phyloP scores from a whole-genome alignment of 1,140 invertebrate species.

The Platyura marginata region DNA sequence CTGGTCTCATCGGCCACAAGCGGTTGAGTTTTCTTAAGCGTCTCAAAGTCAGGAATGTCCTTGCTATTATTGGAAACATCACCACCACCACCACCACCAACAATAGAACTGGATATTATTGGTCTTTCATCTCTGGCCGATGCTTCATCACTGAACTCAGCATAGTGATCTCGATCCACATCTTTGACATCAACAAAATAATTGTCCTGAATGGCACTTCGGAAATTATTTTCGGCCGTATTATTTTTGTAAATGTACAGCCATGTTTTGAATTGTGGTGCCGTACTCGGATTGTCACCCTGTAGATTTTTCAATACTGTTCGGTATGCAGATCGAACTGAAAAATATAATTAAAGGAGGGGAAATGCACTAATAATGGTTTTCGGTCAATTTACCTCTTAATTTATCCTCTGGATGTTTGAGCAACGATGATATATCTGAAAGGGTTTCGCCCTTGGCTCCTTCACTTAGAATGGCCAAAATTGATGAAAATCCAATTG shows the following conservation, averaged over 20 bases:
- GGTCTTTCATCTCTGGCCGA: neutral
- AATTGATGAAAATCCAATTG: slow-evolving; percentile 36
- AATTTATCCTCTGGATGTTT: slow-evolving; percentile 29
- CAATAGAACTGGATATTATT: too few relatives aligned
- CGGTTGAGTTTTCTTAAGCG: slow-evolving; percentile 6
- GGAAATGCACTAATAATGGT: neutral
- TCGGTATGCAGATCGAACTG: neutral
- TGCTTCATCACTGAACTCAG: neutral
- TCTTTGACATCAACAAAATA: slow-evolving; percentile 39
- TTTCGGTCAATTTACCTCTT: slow-evolving; percentile 1
- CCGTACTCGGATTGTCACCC: slow-evolving; percentile 16
- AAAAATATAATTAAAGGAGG: neutral
- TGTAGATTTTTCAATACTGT: slow-evolving; percentile 4
- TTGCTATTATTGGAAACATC: slow-evolving; percentile 13
- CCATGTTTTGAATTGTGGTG: slow-evolving; percentile 40
- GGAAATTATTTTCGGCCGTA: slow-evolving; percentile 35
- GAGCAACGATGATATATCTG: slow-evolving; percentile 32
- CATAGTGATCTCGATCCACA: slow-evolving; percentile 26
- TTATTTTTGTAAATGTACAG: slow-evolving; percentile 44
- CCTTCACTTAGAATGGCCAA: slow-evolving; percentile 38
- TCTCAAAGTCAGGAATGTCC: slow-evolving; percentile 21
- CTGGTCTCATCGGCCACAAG: slow-evolving; percentile 3
- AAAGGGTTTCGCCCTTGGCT: slow-evolving; percentile 32
- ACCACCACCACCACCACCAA: too few relatives aligned
- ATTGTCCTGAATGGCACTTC: slow-evolving; percentile 31